Evolutionary conservation across 2,113 vertebrate genomes (phyloP).

Genomic region (Jaculus jaculus): DNA sequence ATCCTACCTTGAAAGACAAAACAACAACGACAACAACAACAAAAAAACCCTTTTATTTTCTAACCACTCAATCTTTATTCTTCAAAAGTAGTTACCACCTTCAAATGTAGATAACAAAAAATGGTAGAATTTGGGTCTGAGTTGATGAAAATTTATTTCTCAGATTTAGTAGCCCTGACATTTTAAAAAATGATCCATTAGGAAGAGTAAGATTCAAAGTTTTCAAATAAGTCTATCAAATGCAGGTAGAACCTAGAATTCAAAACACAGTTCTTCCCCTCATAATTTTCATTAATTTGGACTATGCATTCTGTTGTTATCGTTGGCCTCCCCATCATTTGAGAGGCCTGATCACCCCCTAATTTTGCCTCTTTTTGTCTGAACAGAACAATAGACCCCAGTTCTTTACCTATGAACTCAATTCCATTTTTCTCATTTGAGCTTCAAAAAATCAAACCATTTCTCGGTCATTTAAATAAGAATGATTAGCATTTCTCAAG

Average conservation of each 20-base stretch:
- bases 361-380: not conserved
- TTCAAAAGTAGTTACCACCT: constrained; percentile 1
- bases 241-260: not conserved
- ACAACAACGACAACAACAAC: too few species aligned
- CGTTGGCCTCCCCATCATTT: not conserved
- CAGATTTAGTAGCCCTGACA: too few species aligned
- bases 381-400: not conserved
- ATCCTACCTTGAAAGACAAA: too few species aligned
- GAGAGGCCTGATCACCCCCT: not conserved
- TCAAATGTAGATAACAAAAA: constrained; percentile 30
- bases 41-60: not conserved
- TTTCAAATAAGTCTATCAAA: constrained; percentile 2
- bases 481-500: not conserved
- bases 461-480: not conserved
- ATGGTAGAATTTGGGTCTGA: not conserved
- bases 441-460: constrained; percentile 20
- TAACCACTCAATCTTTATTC: not conserved
- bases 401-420: not conserved
- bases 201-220: constrained; percentile 14
- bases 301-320: not conserved
- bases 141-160: constrained; percentile 18
- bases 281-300: not conserved
- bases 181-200: constrained; percentile 24
- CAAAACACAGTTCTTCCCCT: not conserved
- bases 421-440: not conserved